Conservation (phyloP, 2,113 vertebrate genomes). For the Anhinga anhinga region DNA sequence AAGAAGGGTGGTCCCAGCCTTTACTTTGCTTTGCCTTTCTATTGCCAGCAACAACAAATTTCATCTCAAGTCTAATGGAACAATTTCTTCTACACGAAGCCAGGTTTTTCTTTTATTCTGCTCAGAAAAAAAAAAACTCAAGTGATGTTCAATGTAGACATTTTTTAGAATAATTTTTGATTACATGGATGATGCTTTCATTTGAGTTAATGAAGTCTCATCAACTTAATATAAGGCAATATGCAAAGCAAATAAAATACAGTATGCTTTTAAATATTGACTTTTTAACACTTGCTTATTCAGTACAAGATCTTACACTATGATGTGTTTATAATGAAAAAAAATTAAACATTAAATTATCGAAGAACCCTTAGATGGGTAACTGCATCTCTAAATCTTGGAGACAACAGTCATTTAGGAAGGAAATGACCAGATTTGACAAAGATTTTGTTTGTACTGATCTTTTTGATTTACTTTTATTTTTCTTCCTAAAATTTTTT, state of each 20-base stretch:
- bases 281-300: neutral
- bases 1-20: neutral
- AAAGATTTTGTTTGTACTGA: neutral
- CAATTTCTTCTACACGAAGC: neutral
- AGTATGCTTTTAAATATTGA: neutral
- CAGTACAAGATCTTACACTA: neutral
- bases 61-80: neutral
- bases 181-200: neutral
- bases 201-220: neutral
- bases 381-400: neutral
- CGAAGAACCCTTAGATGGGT: neutral
- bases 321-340: neutral
- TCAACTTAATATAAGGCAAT: neutral
- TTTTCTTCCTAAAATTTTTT: neutral
- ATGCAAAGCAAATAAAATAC: neutral
- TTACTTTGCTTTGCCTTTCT: neutral
- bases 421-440: neutral
- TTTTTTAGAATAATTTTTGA: neutral
- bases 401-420: neutral
- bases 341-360: neutral
- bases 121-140: neutral
- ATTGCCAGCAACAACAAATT: neutral
- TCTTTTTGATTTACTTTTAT: neutral
- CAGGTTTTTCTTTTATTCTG: neutral
- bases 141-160: neutral